These are phyloP conservation scores for Octodon degus DNA, from an alignment of 2,113 vertebrate genomes.

Conservation along the genomic window DNA sequence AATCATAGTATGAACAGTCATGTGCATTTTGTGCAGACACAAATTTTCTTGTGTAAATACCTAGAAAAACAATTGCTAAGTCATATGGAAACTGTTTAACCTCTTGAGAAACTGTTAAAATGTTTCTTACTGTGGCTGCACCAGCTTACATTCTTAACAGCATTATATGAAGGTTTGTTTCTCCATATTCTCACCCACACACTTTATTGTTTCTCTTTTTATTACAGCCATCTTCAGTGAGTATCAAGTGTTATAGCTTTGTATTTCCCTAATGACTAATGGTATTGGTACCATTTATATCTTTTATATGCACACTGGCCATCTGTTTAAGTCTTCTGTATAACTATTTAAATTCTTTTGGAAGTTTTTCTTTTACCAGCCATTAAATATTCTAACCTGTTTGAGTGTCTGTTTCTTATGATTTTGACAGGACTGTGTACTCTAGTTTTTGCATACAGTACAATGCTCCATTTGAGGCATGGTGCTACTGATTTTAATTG, in stretches of 20 bases:
- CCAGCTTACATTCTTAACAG: neutral
- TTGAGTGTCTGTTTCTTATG: neutral
- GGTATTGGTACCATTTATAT: neutral
- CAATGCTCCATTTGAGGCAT: neutral
- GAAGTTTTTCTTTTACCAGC: neutral
- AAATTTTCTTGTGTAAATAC: neutral
- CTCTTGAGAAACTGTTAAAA: neutral
- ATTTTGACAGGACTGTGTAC: neutral
- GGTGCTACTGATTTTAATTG: neutral
- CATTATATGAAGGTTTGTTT: neutral
- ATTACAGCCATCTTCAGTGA: neutral
- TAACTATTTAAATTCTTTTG: slow-evolving; percentile 29
- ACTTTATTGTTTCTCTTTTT: neutral
- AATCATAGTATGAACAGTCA: neutral
- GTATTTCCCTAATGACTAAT: slow-evolving; percentile 15
- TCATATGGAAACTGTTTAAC: slow-evolving; percentile 14
- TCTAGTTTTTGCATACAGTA: neutral
- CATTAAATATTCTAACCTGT: neutral
- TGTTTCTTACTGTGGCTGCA: neutral
- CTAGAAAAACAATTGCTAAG: neutral
- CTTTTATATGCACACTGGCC: neutral
- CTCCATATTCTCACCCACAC: neutral
- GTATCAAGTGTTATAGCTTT: neutral
- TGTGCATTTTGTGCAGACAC: neutral
- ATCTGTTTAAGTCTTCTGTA: slow-evolving; percentile 7